These are phyloP conservation scores for Eilema sororculum DNA, from an alignment of 2,888 invertebrate species.

Conservation along the genomic window DNA sequence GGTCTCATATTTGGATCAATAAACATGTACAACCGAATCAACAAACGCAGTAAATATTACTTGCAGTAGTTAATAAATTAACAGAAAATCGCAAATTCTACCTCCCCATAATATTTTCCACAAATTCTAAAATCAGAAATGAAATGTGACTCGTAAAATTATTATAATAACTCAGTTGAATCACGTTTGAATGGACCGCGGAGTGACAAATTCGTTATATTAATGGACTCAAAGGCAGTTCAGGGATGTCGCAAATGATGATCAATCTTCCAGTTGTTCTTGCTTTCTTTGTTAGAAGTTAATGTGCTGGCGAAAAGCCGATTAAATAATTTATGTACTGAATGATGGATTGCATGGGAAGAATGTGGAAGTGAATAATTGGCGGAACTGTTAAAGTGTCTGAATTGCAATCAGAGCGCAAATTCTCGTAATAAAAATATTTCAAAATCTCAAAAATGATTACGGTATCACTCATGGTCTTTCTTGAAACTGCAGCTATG, in stretches of 20 bases:
- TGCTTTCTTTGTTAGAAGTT: slow-evolving; percentile 36
- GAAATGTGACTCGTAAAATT: slow-evolving; percentile 55
- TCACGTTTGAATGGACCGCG: slow-evolving; percentile 62
- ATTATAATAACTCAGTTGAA: slow-evolving; percentile 61
- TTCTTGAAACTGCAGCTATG: too few species aligned
- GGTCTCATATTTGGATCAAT: too few species aligned
- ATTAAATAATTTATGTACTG: slow-evolving; percentile 12
- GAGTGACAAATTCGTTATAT: slow-evolving; percentile 74
- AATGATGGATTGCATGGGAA: neutral
- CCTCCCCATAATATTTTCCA: slow-evolving; percentile 29
- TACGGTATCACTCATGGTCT: too few species aligned
- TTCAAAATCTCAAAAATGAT: too few species aligned
- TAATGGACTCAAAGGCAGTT: slow-evolving; percentile 59
- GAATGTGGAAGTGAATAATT: neutral
- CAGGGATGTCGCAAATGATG: slow-evolving; percentile 56
- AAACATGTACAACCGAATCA: too few species aligned
- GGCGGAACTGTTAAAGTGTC: too few species aligned
- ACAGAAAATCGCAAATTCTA: slow-evolving; percentile 7
- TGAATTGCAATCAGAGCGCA: too few species aligned
- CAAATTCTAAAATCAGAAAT: slow-evolving; percentile 39
- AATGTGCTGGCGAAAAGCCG: slow-evolving; percentile 34
- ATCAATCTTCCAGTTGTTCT: slow-evolving; percentile 38
- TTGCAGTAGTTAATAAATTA: neutral
- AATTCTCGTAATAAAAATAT: neutral
- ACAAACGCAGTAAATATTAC: neutral